Evolutionary conservation across 53 echinoderm and acorn worm species (phyloP), one percentile per base, ranked within the genome.

Genomic region (Pentamera pediparva): DNA sequence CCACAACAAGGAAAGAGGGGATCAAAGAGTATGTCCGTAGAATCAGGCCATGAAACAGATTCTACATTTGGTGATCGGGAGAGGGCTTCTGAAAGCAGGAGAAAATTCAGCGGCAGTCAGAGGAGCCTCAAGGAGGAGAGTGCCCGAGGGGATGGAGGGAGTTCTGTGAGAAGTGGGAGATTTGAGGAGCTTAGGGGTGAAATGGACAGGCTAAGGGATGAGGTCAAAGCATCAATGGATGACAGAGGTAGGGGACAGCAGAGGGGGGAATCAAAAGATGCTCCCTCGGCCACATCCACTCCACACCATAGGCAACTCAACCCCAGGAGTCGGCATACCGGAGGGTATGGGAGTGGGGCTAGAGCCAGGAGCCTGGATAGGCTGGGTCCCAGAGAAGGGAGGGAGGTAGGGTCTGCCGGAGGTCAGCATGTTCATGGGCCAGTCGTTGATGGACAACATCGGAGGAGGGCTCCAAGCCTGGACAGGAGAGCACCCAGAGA

Each of bases 121-220:
- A 12, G 10, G 45, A 17, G 45, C 10, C 17, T 45, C 10, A 17
- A 12, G 10, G 45, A 45, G 45, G 17, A 45, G 10, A 12, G 45
- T 45, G 10, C n/a, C n/a, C n/a, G n/a, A n/a, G n/a, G n/a, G n/a
- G 73, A 53, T 15, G 37, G 19, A 10, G 35, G 32, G 17, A 72
- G 38, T 54, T 72, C 73, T 47, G 53, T 72, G 3, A 51, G 34
- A 54, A 72, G 73, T 53, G 73, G 54, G 31, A 29, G 34, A 53
- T 32, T 72, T 10, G 36, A 19, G 34, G 52, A 54, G n/a, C 73
- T 72, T 20, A 72, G 20, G 55, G 73, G 33, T 9, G 73, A 72
- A 54, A 32, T 72, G 8, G 35, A 48, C 27, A 22, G 9, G 18
- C 55, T 72, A 3, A 72, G 35, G 53, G 15, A 53, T 15, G 73